Base-by-base conservation (phyloP, 1,140 invertebrate species). In the Heliconius hermathena region DNA sequence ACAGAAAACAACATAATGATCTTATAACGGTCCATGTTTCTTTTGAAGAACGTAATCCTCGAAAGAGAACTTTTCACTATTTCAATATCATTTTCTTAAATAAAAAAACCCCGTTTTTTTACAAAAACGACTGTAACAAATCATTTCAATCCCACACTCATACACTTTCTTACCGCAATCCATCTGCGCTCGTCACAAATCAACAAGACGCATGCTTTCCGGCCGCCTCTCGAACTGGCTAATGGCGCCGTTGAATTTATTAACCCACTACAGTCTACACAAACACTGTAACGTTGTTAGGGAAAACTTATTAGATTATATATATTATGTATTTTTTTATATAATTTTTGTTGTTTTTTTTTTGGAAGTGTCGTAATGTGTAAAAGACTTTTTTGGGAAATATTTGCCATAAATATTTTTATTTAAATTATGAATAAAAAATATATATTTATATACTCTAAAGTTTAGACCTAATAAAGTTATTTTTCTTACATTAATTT, bases 161-260 rank as follows among this genome's bases (percentile, higher is more conserved):
- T 66, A 66, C 60, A 26, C 57, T 74, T 79, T 78, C 75, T 77
- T 73, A 76, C 76, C 73, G 81, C 87, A 83, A 89, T 89, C 88
- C 87, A 86, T 91, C 90, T 87, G 87, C 81, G 70, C 83, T 87
- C 86, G 83, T 90, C 90, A 90, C 90, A 91, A 91, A 91, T 91
- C 90, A 91, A 85, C 87, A 88, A 90, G 90, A 91, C 90, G 82
- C 87, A 90, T 90, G 89, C 82, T 87, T 90, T 91, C 90, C 90
- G 89, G 83, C 79, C 76, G 60, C 82, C 82, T 85, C 83, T 88
- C 86, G 85, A 89, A 89, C 85, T 83, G 78, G 82, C 84, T 89
- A 89, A 88, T 89, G 88, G 87, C 82, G 82, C 84, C 83, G 33
- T 72, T 78, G 86, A 85, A 91, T 91, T 89, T 91, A 91, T 91